Evolutionary conservation across 2,888 invertebrate species (phyloP), one percentile per base, ranked within the genome.

Genomic region (Urechis unicinctus): DNA sequence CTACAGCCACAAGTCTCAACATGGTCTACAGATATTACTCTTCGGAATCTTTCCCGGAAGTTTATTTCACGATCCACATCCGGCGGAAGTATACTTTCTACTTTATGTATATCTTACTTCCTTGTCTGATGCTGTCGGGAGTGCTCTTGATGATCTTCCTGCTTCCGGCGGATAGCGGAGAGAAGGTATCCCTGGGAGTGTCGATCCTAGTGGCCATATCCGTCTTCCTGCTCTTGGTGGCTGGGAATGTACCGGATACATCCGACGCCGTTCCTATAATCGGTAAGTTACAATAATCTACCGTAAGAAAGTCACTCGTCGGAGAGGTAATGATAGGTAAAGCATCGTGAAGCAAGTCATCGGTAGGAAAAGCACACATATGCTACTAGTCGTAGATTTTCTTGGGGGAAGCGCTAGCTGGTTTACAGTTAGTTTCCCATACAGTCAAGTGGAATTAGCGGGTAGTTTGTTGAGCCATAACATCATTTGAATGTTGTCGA

Each of bases 121-220:
- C 69, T 2, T 71, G 69, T 53, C 46, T 70, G 42, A 63, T 70
- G 65, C 61, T 69, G 61, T 68, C 67, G 3, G 59, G 60, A 17
- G 60, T 69, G 13, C 63, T 69, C 25, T 55, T 68, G 43, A 56
- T 67, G 44, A 64, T 68, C 25, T 69, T 69, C 47, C 59, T 63
- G 28, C 57, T 70, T 17, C 69, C 69, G 4, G 66, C 69, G n/a
- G 68, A 69, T 45, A 55, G 61, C 13, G 69, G 68, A 2, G 69
- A 69, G 55, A 69, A 69, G 59, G 62, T 69, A 22, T 67, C 69
- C 6, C 64, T 69, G 5, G 67, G 70, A n/a, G 61, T 69, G 21
- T 67, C 69, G n/a, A 64, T 70, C n/a, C 61, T 70, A 2, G 59
- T 69, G 17, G 60, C 69, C 25, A 68, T 69, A 44, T 66, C 70